Evolutionary conservation across 2,888 invertebrate genomes (phyloP), one percentile per base, ranked within the genome.

Genomic region (Lycia hirtaria): DNA sequence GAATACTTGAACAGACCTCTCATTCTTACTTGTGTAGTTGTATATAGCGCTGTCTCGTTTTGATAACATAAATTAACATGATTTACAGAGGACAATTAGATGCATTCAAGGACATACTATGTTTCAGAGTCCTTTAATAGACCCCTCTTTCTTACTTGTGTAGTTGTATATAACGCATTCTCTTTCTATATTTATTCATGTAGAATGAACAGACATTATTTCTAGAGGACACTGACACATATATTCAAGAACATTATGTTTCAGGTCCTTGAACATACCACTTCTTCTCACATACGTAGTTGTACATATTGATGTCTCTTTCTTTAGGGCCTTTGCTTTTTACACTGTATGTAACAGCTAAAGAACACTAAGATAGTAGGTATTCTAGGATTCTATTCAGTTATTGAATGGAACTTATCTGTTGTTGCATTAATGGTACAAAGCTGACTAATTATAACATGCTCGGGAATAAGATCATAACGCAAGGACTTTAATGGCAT

Each of bases 61-160:
- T n/a, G n/a, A n/a, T n/a, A n/a, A n/a, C n/a, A 95, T 99, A 67
- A 98, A 99, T 86, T 94, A 94, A 79, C 94, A 94, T 71, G 97
- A 95, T 91, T 97, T 97, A 81, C 93, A 93, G 74, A 75, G 90
- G 26, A 80, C 91, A 92, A 86, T 90, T 80, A 49, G 81, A 84
- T 72, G 80, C 83, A 43, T 87, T 86, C 87, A 88, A 80, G 88
- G 90, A 90, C 84, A 89, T 90, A 86, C 84, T 0, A 85, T 78
- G 47, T 91, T 91, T 73, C 76, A 72, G 64, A 85, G 87, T 83
- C 88, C 89, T 80, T 90, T 85, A 87, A 80, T 63, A 51, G 14
- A 20, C 17, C 38, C 45, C 22, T 35, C 14, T 37, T 24, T 41
- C 17, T 26, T 24, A 33, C 12, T 22, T 22, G 24, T 43, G 51